phyloP scores from a whole-genome alignment of 2,113 vertebrate genomes.

The Aspidoscelis tigris region DNA sequence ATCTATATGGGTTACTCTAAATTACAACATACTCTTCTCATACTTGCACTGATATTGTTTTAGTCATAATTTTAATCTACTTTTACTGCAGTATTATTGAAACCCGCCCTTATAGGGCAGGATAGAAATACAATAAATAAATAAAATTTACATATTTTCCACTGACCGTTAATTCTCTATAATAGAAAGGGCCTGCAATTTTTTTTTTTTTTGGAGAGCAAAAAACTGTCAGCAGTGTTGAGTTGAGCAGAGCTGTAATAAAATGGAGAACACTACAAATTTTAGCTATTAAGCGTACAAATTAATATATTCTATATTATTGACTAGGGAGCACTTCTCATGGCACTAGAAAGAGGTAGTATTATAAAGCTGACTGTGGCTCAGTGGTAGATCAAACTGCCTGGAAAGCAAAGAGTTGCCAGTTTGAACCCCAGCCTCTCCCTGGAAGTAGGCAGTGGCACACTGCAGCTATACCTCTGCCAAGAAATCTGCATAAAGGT shows the following conservation, averaged over 20 bases:
- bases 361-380: neutral
- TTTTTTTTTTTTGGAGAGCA: neutral
- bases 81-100: too few relatives aligned
- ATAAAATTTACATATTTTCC: neutral
- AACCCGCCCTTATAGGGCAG: too few relatives aligned
- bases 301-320: neutral
- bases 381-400: too few relatives aligned
- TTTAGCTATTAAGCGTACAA: neutral
- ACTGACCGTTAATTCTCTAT: neutral
- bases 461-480: too few relatives aligned
- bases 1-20: neutral
- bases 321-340: neutral
- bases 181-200: neutral
- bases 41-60: too few relatives aligned
- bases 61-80: neutral
- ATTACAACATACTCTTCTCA: neutral
- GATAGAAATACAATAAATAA: neutral
- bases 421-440: too few relatives aligned
- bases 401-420: too few relatives aligned
- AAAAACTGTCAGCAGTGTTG: neutral
- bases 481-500: too few relatives aligned
- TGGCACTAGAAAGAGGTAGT: neutral
- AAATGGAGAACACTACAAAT: neutral
- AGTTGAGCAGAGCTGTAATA: neutral
- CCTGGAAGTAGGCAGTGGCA: too few relatives aligned